phyloP scores from a whole-genome alignment of 2,797 vertebrate genomes.

The Craterocephalus amniculus region DNA sequence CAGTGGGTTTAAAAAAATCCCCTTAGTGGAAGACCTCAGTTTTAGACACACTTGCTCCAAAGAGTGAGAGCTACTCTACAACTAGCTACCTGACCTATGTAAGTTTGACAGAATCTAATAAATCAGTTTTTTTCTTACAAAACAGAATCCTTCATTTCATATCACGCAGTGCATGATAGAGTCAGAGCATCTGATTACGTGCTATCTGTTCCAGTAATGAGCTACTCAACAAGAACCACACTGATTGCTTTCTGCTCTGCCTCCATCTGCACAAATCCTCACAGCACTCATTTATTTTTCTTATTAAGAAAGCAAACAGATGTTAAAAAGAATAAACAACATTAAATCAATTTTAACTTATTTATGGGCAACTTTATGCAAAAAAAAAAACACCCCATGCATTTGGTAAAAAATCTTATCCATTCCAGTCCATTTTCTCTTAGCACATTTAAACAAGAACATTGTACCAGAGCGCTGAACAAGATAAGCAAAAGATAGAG shows the following conservation, averaged over 20 bases:
- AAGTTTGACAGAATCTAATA: slow-evolving; percentile 3
- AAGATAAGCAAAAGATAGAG: too few species aligned
- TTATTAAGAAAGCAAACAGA: neutral
- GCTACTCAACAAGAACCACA: neutral
- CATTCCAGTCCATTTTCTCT: too few species aligned
- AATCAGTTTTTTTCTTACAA: neutral
- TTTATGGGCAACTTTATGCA: neutral
- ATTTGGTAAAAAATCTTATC: too few species aligned
- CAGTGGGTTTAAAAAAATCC: slow-evolving; percentile 12
- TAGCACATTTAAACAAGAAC: too few species aligned
- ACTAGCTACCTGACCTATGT: neutral
- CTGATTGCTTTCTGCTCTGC: neutral
- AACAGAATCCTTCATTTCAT: neutral
- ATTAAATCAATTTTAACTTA: neutral
- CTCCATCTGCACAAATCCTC: neutral
- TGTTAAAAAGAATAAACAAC: neutral
- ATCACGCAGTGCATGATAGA: neutral
- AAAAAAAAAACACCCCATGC: too few species aligned
- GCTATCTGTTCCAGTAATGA: neutral
- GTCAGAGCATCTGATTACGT: neutral
- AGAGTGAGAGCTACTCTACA: neutral
- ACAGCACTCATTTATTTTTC: neutral
- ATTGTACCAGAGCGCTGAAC: too few species aligned
- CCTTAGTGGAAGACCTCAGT: slow-evolving; percentile 6
- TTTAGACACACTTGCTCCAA: slow-evolving; percentile 39